Percentiles rank a stretch among this genome's conserved stretches.
Evolutionary conservation across 1,140 invertebrate genomes (phyloP).

Genomic region (Ceratina calcarata): DNA sequence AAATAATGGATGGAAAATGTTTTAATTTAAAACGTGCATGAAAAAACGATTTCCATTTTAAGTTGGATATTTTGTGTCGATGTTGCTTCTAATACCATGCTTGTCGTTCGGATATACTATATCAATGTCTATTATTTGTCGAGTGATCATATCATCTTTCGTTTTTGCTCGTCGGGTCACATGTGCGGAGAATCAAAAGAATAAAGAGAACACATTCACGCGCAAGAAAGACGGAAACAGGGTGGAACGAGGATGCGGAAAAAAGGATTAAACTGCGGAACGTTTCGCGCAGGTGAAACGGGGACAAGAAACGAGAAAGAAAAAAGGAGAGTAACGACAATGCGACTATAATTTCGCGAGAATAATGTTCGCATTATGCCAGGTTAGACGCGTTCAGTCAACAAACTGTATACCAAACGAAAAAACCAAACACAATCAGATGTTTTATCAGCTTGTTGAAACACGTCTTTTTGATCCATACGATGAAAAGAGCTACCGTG

Average conservation of each 20-base stretch:
- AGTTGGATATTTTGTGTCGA: too few relatives aligned
- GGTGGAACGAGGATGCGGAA: constrained; percentile 19
- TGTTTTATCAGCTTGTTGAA: constrained; percentile 62
- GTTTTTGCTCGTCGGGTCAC: neutral
- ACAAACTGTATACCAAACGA: constrained; percentile 43
- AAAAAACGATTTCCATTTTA: too few relatives aligned
- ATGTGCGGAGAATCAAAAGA: constrained; percentile 9
- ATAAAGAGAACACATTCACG: constrained; percentile 15
- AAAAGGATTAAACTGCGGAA: constrained; percentile 14
- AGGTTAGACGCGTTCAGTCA: constrained; percentile 65
- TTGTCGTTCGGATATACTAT: too few relatives aligned
- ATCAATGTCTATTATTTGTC: neutral
- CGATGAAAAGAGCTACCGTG: constrained; percentile 58
- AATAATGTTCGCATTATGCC: constrained; percentile 79
- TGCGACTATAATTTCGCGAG: constrained; percentile 76
- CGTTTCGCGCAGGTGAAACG: neutral
- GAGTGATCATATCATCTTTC: neutral
- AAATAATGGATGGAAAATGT: too few relatives aligned
- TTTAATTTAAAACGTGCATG: too few relatives aligned
- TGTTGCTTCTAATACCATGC: too few relatives aligned
- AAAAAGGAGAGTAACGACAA: constrained; percentile 71
- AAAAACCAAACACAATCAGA: constrained; percentile 59
- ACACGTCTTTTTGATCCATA: constrained; percentile 61
- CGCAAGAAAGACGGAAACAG: neutral
- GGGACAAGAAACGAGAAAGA: constrained; percentile 29